These are phyloP conservation scores for Sicus ferrugineus DNA, from an alignment of 2,888 invertebrate species.

Conservation along the genomic window DNA sequence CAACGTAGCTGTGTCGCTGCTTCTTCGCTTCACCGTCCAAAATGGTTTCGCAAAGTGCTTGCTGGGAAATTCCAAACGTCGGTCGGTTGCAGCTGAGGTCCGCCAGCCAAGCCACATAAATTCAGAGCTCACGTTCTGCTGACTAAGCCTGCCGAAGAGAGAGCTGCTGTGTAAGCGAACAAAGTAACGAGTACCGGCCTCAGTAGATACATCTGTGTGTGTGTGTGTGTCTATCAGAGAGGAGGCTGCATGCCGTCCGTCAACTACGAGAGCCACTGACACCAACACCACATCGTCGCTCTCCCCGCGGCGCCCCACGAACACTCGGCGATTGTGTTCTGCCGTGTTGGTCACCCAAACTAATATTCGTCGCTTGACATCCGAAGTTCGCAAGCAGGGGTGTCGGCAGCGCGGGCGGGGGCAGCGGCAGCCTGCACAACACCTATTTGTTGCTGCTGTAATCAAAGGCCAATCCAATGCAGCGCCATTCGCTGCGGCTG, in stretches of 20 bases:
- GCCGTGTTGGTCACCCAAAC: background rate
- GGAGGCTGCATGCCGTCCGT: constrained; percentile 29
- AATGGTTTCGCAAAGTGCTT: background rate
- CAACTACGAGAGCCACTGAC: constrained; percentile 14
- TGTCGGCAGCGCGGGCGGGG: background rate
- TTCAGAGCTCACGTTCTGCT: constrained; percentile 28
- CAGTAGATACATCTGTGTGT: background rate
- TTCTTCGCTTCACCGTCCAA: too few species aligned
- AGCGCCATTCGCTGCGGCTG: constrained; percentile 30
- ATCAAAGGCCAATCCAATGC: constrained; percentile 31
- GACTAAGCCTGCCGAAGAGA: constrained; percentile 4
- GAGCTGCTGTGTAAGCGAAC: background rate
- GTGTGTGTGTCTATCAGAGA: constrained; percentile 24
- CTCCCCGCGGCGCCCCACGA: background rate
- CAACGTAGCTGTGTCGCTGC: too few species aligned
- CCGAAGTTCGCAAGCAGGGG: background rate
- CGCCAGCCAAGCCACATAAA: constrained; percentile 18
- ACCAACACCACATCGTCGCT: background rate
- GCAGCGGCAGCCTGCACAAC: background rate
- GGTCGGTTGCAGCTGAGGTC: constrained; percentile 9
- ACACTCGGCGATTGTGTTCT: constrained; percentile 9
- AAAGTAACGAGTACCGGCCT: background rate
- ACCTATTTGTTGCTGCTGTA: constrained; percentile 27
- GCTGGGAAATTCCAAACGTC: constrained; percentile 6
- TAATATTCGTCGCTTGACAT: constrained; percentile 1